Evolutionary conservation across 1,140 invertebrate genomes (phyloP).

Genomic region (Alviniconcha marisindica): DNA sequence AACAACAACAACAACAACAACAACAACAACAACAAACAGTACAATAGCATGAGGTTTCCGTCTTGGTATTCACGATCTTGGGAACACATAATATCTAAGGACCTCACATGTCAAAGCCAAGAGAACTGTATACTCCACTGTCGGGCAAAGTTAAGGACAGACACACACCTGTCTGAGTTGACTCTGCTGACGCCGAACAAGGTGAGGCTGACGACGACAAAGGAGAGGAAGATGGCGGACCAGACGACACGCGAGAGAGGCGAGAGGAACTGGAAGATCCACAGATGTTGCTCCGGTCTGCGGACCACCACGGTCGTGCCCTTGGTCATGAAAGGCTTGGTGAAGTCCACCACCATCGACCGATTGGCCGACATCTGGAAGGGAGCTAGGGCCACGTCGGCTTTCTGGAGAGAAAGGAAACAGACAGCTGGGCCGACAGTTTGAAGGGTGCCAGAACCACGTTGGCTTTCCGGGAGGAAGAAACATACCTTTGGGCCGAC

Average conservation of each 20-base stretch:
- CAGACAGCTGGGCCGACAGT: no score
- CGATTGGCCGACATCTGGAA: constrained; percentile 96
- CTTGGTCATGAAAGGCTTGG: constrained; percentile 98
- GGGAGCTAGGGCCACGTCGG: constrained; percentile 96
- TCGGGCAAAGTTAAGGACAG: no score
- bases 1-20: no score
- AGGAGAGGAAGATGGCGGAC: constrained; percentile 97
- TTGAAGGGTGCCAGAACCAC: no score
- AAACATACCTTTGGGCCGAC: no score
- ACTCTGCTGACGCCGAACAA: constrained; percentile 94
- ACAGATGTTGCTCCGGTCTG: constrained; percentile 93
- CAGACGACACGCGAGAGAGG: constrained; percentile 95
- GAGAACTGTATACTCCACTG: no score
- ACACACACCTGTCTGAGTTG: constrained; percentile 89
- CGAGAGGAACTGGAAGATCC: constrained; percentile 96
- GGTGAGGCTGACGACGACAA: constrained; percentile 95
- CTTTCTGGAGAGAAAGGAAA: constrained; percentile 89
- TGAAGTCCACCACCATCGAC: constrained; percentile 94
- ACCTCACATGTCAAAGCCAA: no score
- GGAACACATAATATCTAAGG: neutral
- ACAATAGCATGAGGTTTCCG: no score
- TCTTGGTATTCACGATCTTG: no score
- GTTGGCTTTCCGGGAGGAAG: no score
- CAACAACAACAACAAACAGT: no score
- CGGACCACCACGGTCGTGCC: constrained; percentile 98